These are phyloP conservation scores for Kryptolebias marmoratus DNA, from an alignment of 2,113 vertebrate genomes.

Conservation along the genomic window DNA sequence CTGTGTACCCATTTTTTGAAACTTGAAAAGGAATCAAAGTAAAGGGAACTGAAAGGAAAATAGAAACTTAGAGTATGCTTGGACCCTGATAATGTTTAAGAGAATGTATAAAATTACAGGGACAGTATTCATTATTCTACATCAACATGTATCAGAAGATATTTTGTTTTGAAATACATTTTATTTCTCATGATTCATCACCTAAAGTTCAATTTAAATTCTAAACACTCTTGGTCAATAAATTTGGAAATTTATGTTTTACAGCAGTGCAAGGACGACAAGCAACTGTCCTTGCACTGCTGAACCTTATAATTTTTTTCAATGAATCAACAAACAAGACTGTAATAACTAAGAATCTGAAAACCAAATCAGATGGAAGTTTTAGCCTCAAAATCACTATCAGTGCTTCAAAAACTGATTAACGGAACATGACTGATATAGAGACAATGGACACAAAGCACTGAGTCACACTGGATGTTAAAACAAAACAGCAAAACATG, in stretches of 20 bases:
- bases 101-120: slow-evolving; percentile 50
- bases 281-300: background rate
- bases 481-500: too few relatives aligned
- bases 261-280: background rate
- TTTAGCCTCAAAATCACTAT: background rate
- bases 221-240: background rate
- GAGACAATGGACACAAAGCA: too few relatives aligned
- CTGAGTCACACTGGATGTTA: too few relatives aligned
- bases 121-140: slow-evolving; percentile 3
- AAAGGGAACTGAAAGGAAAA: slow-evolving; percentile 33
- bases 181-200: background rate
- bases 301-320: background rate
- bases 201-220: background rate
- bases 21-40: slow-evolving; percentile 68
- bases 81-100: slow-evolving; percentile 26
- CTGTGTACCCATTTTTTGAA: slow-evolving; percentile 63
- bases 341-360: background rate
- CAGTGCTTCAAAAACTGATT: too few relatives aligned
- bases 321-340: background rate
- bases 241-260: background rate
- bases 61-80: slow-evolving; percentile 58
- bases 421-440: too few relatives aligned
- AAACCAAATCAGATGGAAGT: background rate
- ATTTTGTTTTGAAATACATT: too few relatives aligned
- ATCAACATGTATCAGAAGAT: slow-evolving; percentile 40